These are phyloP conservation scores for Abrostola tripartita DNA, from an alignment of 2,888 invertebrate genomes.

Conservation along the genomic window DNA sequence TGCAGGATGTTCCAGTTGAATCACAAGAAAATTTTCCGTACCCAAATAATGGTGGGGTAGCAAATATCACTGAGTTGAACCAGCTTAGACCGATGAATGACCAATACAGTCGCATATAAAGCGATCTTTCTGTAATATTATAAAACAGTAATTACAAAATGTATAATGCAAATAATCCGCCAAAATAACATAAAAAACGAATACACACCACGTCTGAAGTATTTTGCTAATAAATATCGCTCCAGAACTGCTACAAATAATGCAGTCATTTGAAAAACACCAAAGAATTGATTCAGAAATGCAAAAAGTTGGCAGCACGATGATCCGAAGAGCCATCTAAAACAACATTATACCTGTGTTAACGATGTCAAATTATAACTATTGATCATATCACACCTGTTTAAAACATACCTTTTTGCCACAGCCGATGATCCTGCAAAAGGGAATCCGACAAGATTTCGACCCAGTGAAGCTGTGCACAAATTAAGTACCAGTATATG, in stretches of 20 bases:
- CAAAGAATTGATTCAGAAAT: slow-evolving; percentile 87
- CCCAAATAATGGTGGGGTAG: slow-evolving; percentile 84
- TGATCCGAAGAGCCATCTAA: slow-evolving; percentile 87
- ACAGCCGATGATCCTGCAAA: slow-evolving; percentile 87
- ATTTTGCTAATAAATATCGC: slow-evolving; percentile 83
- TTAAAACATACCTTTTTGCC: slow-evolving; percentile 78
- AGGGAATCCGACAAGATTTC: slow-evolving; percentile 86
- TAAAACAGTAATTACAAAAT: slow-evolving; percentile 15
- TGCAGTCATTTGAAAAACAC: slow-evolving; percentile 86
- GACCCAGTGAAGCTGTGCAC: slow-evolving; percentile 85
- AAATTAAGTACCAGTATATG: slow-evolving; percentile 87
- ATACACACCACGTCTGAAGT: slow-evolving; percentile 80
- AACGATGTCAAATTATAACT: no score
- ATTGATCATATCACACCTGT: no score
- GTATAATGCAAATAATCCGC: neutral
- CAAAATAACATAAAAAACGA: slow-evolving; percentile 1
- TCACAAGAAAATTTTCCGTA: slow-evolving; percentile 86
- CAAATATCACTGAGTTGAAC: slow-evolving; percentile 76
- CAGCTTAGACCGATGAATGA: slow-evolving; percentile 80
- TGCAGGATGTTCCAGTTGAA: slow-evolving; percentile 82
- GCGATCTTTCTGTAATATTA: slow-evolving; percentile 76
- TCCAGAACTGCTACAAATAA: slow-evolving; percentile 84
- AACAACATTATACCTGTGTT: slow-evolving; percentile 43
- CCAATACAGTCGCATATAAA: slow-evolving; percentile 81
- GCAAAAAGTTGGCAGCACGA: slow-evolving; percentile 87